Evolutionary conservation across 2,113 vertebrate genomes (phyloP).

Genomic region (Recurvirostra avosetta): DNA sequence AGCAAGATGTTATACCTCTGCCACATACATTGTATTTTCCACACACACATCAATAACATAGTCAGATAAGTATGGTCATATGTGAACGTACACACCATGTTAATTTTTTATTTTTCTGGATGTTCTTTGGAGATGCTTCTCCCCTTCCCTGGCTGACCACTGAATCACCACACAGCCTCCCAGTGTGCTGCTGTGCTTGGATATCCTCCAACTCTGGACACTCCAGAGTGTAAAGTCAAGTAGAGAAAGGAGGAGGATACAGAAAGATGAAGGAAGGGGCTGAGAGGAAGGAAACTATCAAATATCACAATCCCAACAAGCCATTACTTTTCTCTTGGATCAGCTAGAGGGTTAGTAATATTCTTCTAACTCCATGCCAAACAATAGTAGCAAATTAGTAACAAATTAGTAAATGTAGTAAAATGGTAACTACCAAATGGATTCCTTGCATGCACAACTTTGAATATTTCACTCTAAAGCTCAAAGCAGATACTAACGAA

Average conservation of each 20-base stretch:
- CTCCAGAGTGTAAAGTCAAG: slow-evolving; percentile 8
- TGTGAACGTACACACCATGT: rapidly evolving
- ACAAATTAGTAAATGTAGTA: background rate
- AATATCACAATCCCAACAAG: slow-evolving; percentile 15
- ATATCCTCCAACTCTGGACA: slow-evolving; percentile 21
- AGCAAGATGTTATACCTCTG: background rate
- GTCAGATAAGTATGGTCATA: background rate
- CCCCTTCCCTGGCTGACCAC: background rate
- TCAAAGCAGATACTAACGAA: background rate
- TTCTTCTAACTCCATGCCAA: background rate
- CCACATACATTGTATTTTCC: background rate
- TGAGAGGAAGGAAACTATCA: slow-evolving; percentile 57
- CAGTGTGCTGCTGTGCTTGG: background rate
- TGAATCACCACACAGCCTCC: background rate
- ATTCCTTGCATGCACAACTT: background rate
- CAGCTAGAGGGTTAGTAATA: background rate
- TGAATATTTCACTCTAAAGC: background rate
- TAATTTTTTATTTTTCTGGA: background rate
- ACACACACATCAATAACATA: background rate
- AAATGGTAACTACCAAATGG: background rate
- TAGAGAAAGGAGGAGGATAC: background rate
- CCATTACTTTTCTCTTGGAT: background rate
- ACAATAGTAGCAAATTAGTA: background rate
- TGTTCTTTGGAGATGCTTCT: background rate
- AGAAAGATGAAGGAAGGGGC: slow-evolving; percentile 36